Evolutionary conservation across 1,140 invertebrate genomes (phyloP), one percentile per base, ranked within the genome.

Genomic region (Adoxophyes honmai): DNA sequence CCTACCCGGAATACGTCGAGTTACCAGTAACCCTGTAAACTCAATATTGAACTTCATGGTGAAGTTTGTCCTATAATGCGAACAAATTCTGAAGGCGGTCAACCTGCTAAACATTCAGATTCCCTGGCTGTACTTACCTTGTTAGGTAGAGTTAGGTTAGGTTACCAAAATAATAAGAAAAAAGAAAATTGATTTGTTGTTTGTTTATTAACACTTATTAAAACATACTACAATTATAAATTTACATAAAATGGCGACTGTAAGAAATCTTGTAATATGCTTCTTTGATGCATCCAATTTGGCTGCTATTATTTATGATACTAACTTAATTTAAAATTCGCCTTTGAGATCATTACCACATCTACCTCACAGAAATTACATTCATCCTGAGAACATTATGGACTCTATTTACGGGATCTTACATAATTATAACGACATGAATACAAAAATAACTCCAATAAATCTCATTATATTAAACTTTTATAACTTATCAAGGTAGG

Each of bases 161-260:
- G n/a, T n/a, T n/a, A n/a, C n/a, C n/a, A n/a, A n/a, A n/a, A n/a
- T n/a, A n/a, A n/a, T n/a, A n/a, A n/a, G n/a, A 28, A 28, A 28
- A 28, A 3, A 6, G 6, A 28, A 28, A 4, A 15, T 36, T n/a
- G 42, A 48, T 48, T 48, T 48, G 42, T 70, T 71, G 42, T 70
- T 71, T 74, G 68, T 81, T 81, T 81, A 83, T 72, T 79, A 81
- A 81, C 76, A 75, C 72, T 80, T 78, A 81, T 66, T 73, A 73
- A 61, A 70, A 73, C 59, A 60, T 66, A 64, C 75, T 81, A 76
- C 68, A 65, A 65, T 78, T 74, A 78, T 68, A 77, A 72, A 64
- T 60, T 66, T 63, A 72, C 69, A 73, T 58, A 73, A 73, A 75
- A 74, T 75, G 70, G 66, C 66, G 70, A 70, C 56, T 59, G 55